phyloP scores from a whole-genome alignment of 1,140 invertebrate genomes.

The Nephila pilipes region DNA sequence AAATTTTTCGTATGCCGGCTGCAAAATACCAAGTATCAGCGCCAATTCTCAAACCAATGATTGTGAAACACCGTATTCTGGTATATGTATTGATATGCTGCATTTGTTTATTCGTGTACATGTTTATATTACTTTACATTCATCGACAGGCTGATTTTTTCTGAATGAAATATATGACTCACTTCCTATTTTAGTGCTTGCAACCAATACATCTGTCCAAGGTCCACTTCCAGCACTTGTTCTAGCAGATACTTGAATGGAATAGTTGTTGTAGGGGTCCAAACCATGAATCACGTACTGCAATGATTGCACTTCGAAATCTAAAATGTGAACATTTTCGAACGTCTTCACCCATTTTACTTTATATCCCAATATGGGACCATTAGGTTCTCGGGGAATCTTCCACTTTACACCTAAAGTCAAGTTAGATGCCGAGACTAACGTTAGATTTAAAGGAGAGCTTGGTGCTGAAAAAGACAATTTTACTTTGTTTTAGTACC shows the following conservation, averaged over 20 bases:
- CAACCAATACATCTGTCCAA: background rate
- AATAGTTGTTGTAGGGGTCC: conserved; percentile 46
- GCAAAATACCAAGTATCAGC: no score
- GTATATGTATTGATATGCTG: no score
- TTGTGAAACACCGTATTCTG: no score
- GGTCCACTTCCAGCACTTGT: conserved; percentile 32
- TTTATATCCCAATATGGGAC: conserved; percentile 13
- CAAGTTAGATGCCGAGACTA: background rate
- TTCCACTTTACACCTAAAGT: background rate
- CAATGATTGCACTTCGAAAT: background rate
- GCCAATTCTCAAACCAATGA: no score
- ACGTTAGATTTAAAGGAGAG: background rate
- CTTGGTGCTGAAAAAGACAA: background rate
- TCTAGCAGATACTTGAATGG: background rate
- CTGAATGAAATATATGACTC: background rate
- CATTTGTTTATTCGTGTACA: no score
- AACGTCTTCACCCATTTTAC: background rate
- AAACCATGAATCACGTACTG: background rate
- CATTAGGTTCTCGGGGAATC: background rate
- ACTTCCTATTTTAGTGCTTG: background rate
- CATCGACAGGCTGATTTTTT: no score
- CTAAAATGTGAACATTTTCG: background rate
- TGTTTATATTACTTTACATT: no score
- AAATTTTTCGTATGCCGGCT: no score
- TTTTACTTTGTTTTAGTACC: no score